Conservation (phyloP, 2,888 invertebrate genomes). For the Microplitis deprimator region DNA sequence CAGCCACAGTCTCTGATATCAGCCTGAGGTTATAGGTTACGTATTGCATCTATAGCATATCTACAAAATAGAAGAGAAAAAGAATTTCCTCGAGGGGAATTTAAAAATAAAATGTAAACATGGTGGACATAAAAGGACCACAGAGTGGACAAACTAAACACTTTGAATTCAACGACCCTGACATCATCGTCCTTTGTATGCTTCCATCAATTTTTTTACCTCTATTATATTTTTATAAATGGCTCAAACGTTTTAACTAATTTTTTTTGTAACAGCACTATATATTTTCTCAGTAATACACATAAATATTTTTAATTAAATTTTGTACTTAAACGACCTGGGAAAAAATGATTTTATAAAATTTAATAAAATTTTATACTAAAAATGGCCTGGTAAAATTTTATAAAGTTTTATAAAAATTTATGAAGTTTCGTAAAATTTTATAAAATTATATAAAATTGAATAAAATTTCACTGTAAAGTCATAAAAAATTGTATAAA, state of each 20-base stretch:
- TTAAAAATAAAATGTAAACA: slow-evolving; percentile 22
- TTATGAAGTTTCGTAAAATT: no score
- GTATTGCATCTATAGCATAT: slow-evolving; percentile 33
- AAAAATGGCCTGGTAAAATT: no score
- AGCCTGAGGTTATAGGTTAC: slow-evolving; percentile 50
- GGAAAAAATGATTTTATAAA: no score
- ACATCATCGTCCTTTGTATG: slow-evolving; percentile 44
- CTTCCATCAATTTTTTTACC: slow-evolving; percentile 25
- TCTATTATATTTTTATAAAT: slow-evolving; percentile 21
- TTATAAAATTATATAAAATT: no score
- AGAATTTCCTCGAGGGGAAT: slow-evolving; percentile 19
- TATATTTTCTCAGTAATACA: not conserved
- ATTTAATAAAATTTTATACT: no score
- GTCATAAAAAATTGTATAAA: no score
- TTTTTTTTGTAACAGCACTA: not conserved
- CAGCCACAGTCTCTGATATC: slow-evolving; percentile 33
- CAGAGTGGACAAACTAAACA: slow-evolving; percentile 3
- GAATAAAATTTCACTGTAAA: no score
- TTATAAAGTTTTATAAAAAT: no score
- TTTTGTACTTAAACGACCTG: not conserved
- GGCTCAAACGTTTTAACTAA: not conserved
- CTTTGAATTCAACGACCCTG: slow-evolving; percentile 8
- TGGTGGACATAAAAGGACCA: slow-evolving; percentile 12
- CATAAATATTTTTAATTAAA: not conserved
- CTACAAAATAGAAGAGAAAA: slow-evolving; percentile 17